A percentile compares a stretch with the other conserved stretches of the same genome.
Conservation (phyloP, 2,797 vertebrate genomes). For the Rhinatrema bivittatum region DNA sequence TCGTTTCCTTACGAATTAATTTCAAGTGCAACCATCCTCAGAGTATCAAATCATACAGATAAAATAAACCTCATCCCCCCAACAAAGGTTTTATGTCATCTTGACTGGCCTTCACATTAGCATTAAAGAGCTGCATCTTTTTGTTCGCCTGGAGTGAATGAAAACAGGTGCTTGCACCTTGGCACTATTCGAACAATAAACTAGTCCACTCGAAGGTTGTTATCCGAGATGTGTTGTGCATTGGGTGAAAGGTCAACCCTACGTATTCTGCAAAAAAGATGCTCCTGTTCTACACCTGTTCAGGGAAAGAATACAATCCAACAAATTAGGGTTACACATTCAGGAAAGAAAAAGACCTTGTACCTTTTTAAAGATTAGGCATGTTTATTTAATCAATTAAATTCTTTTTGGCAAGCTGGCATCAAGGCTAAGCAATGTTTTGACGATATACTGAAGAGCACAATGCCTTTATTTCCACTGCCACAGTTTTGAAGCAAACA, state of each 20-base stretch:
- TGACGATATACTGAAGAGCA: not conserved
- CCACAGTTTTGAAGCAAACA: too few species aligned
- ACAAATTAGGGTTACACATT: not conserved
- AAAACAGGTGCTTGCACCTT: conserved; percentile 52
- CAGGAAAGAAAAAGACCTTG: not conserved
- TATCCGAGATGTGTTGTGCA: conserved; percentile 19
- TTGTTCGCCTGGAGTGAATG: conserved; percentile 44
- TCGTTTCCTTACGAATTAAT: conserved; percentile 21
- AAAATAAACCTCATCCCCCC: conserved; percentile 52
- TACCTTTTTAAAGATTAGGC: not conserved
- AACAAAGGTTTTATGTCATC: conserved; percentile 50
- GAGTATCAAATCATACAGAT: conserved; percentile 22
- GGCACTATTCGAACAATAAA: conserved; percentile 43
- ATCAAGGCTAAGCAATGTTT: not conserved
- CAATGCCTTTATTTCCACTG: too few species aligned
- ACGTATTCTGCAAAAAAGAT: not conserved
- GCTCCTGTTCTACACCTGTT: not conserved
- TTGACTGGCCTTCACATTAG: conserved; percentile 34
- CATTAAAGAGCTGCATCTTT: conserved; percentile 36
- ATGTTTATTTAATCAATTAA: not conserved
- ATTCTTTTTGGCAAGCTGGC: not conserved
- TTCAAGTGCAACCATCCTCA: conserved; percentile 19
- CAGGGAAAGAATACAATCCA: not conserved
- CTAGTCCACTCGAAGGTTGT: conserved; percentile 47
- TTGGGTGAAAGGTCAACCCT: conserved; percentile 10